phyloP scores from a whole-genome alignment of 2,797 vertebrate genomes.

The Helarctos malayanus region DNA sequence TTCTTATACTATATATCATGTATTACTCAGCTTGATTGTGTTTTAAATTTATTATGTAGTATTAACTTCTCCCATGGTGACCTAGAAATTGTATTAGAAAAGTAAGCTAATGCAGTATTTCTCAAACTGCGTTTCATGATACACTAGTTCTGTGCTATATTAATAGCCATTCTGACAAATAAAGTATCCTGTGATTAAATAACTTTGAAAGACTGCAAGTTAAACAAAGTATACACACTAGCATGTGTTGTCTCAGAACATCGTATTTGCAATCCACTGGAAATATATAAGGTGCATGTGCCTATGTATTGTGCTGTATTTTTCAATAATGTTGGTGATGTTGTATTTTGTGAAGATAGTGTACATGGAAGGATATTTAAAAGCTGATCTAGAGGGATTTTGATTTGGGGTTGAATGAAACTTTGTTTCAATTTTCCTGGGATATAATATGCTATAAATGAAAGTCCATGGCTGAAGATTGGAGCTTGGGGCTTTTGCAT shows the following conservation, averaged over 20 bases:
- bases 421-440: background rate
- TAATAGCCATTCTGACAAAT: background rate
- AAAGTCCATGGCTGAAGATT: background rate
- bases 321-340: background rate
- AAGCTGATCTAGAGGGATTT: background rate
- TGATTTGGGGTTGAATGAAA: background rate
- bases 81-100: background rate
- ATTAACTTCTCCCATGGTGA: background rate
- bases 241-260: background rate
- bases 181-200: background rate
- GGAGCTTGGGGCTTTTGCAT: background rate
- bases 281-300: background rate
- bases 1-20: background rate
- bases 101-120: background rate
- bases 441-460: background rate
- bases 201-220: background rate
- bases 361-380: background rate
- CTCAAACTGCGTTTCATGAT: background rate
- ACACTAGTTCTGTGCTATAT: background rate
- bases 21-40: background rate
- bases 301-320: background rate
- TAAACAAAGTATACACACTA: background rate
- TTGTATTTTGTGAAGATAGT: background rate
- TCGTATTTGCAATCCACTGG: background rate
- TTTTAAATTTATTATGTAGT: background rate